Evolutionary conservation across 2,113 vertebrate genomes (phyloP).

Genomic region (Misgurnus anguillicaudatus): DNA sequence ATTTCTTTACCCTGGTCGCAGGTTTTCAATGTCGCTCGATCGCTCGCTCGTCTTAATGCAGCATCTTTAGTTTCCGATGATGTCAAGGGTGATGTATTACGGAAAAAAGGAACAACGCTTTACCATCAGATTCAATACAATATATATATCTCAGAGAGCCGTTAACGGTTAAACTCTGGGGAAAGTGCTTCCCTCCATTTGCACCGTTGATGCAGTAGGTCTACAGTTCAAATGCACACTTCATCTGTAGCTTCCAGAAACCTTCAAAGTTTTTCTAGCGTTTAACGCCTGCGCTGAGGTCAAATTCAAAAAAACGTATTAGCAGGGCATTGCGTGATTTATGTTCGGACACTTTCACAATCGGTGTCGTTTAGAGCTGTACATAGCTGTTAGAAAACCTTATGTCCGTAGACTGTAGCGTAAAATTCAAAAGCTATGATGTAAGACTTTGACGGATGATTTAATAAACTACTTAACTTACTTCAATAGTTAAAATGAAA

Average conservation of each 20-base stretch:
- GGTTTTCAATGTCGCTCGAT: not conserved
- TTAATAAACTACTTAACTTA: too few species aligned
- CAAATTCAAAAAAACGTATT: not conserved
- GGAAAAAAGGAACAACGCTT: slow-evolving; percentile 4
- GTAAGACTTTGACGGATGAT: not conserved
- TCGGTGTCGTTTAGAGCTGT: not conserved
- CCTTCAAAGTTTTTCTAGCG: not conserved
- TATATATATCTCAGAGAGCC: slow-evolving; percentile 37
- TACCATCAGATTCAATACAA: slow-evolving; percentile 11
- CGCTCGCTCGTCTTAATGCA: slow-evolving; percentile 1
- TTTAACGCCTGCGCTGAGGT: not conserved
- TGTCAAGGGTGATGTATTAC: slow-evolving; percentile 7
- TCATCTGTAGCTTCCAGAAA: slow-evolving; percentile 27
- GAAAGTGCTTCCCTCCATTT: slow-evolving; percentile 79
- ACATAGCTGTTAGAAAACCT: not conserved
- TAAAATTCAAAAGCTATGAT: not conserved
- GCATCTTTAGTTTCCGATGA: not conserved
- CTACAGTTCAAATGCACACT: slow-evolving; percentile 42
- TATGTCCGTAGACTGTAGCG: slow-evolving; percentile 9
- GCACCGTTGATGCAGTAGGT: slow-evolving; percentile 42
- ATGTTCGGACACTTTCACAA: slow-evolving; percentile 12
- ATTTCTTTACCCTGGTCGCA: slow-evolving; percentile 52
- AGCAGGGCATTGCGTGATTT: not conserved
- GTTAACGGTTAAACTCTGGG: slow-evolving; percentile 57
- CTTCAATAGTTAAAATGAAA: not conserved